Base-by-base conservation (phyloP, 2,797 vertebrate species). In the Streptopelia turtur region DNA sequence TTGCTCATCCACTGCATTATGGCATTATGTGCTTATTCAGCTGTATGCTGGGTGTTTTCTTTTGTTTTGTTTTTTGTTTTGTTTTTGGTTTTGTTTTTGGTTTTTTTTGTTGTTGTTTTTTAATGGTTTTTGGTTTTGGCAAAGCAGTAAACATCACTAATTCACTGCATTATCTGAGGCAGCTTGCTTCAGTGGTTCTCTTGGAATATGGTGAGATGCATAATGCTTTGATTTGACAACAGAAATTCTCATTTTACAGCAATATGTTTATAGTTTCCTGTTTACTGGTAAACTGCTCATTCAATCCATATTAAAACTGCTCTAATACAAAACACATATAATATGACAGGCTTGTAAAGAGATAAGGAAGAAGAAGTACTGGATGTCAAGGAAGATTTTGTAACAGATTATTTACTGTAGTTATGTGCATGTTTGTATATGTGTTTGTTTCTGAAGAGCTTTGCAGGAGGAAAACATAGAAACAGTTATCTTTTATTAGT, bases 231-330 rank as follows among this genome's bases (percentile, higher is more conserved):
- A 92, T 90, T 87, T 91, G 84, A 78, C 35, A 24, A 47, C 23
- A 80, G 35, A 28, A 53, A 52, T 85, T 72, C 63, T 84, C 41
- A 55, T 75, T 94, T 96, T 76, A 87, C 14, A 90, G 81, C 37
- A 55, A 35, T 63, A 87, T 65, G 7, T 47, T 95, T 74, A 79
- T 43, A 59, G 20, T 94, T 91, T 89, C n/a, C 65, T 72, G 45
- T 80, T 96, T 68, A 76, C 53, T 72, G 6, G 39, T 68, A 82
- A 94, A 92, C 8, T 60, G 35, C 9, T 84, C 41, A 71, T 93
- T 85, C 59, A 80, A 82, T 56, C 27, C 10, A 16, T 60, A 80
- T 69, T 49, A 63, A 87, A 75, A 47, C 81, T 71, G 9, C 25
- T 53, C 37, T 84, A 65, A 71, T 65, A 94, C 87, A 66, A 28